Evolutionary conservation across 2,888 invertebrate species (phyloP).

Genomic region (Escarpia spicata): DNA sequence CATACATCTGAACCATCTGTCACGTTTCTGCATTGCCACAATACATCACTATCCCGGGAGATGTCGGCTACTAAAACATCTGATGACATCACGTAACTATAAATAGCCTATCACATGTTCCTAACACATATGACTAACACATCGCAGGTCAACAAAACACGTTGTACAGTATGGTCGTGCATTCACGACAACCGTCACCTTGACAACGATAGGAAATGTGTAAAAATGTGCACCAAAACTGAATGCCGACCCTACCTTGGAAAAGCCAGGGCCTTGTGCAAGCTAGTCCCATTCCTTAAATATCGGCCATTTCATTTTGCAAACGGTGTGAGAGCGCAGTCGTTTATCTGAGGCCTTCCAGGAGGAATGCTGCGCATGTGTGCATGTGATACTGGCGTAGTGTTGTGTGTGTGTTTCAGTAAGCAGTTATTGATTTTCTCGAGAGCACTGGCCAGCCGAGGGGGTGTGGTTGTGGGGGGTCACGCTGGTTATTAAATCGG

Average conservation of each 20-base stretch:
- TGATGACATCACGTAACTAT: not conserved
- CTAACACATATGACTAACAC: not conserved
- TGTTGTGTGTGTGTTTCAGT: constrained; percentile 5
- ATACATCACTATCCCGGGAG: not conserved
- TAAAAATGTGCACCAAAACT: not conserved
- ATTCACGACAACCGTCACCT: not conserved
- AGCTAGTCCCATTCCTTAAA: constrained; percentile 10
- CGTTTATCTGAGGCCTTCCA: not conserved
- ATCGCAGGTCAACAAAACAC: not conserved
- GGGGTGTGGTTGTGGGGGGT: not conserved
- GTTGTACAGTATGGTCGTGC: not conserved
- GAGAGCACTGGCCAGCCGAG: not conserved
- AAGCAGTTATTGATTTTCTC: constrained; percentile 7
- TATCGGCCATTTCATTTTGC: not conserved
- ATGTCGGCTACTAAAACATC: not conserved
- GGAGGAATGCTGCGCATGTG: not conserved
- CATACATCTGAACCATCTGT: not conserved
- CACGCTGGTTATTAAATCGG: not conserved
- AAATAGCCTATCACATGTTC: not conserved
- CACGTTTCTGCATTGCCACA: not conserved
- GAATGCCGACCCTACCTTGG: not conserved
- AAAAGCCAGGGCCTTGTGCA: not conserved
- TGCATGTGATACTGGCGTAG: not conserved
- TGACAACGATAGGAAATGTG: not conserved
- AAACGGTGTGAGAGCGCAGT: not conserved